Evolutionary conservation across 2,113 vertebrate species (phyloP).

Genomic region (Orycteropus afer): DNA sequence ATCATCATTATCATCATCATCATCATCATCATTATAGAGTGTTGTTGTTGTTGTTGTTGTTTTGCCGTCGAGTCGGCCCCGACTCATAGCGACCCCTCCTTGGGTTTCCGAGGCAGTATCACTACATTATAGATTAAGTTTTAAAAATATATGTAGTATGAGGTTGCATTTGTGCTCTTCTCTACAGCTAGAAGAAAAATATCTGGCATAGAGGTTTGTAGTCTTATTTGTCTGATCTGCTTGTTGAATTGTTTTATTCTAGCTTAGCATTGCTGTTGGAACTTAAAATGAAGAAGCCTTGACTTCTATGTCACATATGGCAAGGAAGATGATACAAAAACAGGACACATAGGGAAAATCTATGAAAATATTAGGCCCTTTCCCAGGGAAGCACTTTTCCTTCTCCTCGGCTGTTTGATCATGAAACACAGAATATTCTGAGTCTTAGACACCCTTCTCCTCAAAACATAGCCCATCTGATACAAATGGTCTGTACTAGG

Average conservation of each 20-base stretch:
- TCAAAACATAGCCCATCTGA: fast-evolving
- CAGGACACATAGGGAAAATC: neutral
- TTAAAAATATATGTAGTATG: neutral
- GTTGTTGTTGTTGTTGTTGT: no score
- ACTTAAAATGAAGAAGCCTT: neutral
- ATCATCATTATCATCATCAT: neutral
- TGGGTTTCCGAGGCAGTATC: no score
- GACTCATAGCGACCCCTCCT: no score
- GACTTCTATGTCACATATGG: neutral
- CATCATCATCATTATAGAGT: neutral
- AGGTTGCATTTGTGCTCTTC: neutral
- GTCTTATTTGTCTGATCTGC: neutral
- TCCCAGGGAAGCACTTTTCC: neutral
- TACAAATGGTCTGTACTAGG: neutral
- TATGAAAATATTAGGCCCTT: neutral
- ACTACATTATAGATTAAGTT: no score
- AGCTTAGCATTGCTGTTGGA: neutral
- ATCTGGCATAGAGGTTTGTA: neutral
- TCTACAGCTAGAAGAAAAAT: neutral
- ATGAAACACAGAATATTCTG: neutral
- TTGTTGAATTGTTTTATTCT: neutral
- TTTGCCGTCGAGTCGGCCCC: no score
- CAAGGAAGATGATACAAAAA: neutral
- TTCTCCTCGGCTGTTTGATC: neutral
- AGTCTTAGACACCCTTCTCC: fast-evolving